These are phyloP conservation scores for Drosophila prostipennis DNA, from an alignment of 2,888 invertebrate genomes.

Conservation along the genomic window DNA sequence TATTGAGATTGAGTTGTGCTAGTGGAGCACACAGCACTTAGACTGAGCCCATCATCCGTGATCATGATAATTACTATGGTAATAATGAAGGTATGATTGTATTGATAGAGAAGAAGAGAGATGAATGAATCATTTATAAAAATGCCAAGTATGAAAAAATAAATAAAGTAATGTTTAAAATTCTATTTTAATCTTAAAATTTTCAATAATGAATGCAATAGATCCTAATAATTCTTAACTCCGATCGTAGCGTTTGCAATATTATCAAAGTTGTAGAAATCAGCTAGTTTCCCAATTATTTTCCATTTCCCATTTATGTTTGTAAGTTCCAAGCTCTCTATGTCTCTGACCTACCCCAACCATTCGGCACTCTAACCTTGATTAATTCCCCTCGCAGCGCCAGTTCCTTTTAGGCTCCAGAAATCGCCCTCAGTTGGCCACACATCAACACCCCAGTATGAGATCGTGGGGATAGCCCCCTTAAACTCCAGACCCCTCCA, in stretches of 20 bases:
- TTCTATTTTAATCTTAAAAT: too few relatives aligned
- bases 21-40: slow-evolving; percentile 54
- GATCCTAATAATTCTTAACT: too few relatives aligned
- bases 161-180: too few relatives aligned
- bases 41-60: slow-evolving; percentile 29
- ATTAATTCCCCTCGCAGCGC: slow-evolving; percentile 13
- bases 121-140: too few relatives aligned
- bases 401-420: not conserved
- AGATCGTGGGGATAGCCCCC: slow-evolving; percentile 11
- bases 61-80: slow-evolving; percentile 41
- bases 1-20: slow-evolving; percentile 59
- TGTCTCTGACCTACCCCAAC: slow-evolving; percentile 23
- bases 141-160: too few relatives aligned
- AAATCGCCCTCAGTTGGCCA: slow-evolving; percentile 12
- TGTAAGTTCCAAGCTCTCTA: not conserved
- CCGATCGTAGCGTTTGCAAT: too few relatives aligned
- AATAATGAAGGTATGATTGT: slow-evolving; percentile 17
- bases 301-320: not conserved
- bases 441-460: slow-evolving; percentile 40
- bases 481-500: slow-evolving; percentile 1
- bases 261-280: too few relatives aligned
- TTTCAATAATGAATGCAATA: too few relatives aligned
- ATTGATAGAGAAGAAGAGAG: too few relatives aligned
- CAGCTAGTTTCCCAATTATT: too few relatives aligned
- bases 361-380: slow-evolving; percentile 4